Percentiles rank a stretch among this genome's conserved stretches.
phyloP scores from a whole-genome alignment of 2,113 vertebrate genomes.

The Gavia stellata region DNA sequence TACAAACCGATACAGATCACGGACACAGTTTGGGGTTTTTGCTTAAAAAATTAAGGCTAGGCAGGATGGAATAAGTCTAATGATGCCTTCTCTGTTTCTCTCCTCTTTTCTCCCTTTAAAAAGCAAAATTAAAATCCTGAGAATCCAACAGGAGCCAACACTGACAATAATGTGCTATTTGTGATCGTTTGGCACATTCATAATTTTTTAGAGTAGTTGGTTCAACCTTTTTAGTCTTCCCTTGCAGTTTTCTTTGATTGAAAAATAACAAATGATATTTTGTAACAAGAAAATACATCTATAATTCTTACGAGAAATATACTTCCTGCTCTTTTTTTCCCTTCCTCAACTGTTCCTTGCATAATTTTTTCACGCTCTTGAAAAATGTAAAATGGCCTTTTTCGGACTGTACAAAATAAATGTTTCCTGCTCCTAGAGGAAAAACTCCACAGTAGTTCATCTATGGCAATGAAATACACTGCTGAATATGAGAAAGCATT shows the following conservation, averaged over 20 bases:
- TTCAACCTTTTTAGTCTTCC: neutral
- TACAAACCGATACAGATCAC: neutral
- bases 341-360: neutral
- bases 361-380: neutral
- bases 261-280: slow-evolving; percentile 12
- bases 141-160: neutral
- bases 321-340: neutral
- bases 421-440: neutral
- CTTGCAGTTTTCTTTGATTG: neutral
- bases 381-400: neutral
- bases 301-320: neutral
- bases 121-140: neutral
- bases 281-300: neutral
- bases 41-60: neutral
- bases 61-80: neutral
- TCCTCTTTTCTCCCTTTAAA: neutral
- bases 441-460: neutral
- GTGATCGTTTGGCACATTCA: neutral
- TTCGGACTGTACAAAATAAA: neutral
- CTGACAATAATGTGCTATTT: neutral
- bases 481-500: neutral
- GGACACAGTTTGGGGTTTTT: neutral
- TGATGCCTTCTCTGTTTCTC: neutral
- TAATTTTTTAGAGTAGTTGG: neutral
- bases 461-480: neutral